Conservation (phyloP, 30 jellyfish, hydroid and myxozoan genomes). For the Turritopsis dohrnii region DNA sequence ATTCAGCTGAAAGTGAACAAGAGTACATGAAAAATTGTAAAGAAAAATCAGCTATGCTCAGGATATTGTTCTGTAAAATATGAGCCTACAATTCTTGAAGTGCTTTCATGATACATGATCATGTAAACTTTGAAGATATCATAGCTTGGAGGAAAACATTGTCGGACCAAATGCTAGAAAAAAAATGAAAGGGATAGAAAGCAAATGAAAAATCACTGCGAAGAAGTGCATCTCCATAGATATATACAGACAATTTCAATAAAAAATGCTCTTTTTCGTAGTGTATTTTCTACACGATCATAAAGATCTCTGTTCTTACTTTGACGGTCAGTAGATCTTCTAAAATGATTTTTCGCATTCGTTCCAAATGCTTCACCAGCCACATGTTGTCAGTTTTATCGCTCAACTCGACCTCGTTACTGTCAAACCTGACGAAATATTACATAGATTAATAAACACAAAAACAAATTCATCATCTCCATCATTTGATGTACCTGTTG, state of each 20-base stretch:
- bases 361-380: constrained; percentile 92
- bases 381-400: constrained; percentile 81
- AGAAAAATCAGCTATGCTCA: not conserved
- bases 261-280: too few relatives aligned
- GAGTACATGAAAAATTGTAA: not conserved
- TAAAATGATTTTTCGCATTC: constrained; percentile 81
- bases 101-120: constrained; percentile 62
- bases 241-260: too few relatives aligned
- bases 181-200: not conserved
- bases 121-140: constrained; percentile 53
- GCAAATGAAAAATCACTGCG: not conserved
- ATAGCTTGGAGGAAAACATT: constrained; percentile 83
- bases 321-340: constrained; percentile 83
- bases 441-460: not conserved
- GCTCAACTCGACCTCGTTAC: constrained; percentile 80
- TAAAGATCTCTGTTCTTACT: constrained; percentile 22
- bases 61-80: not conserved
- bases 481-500: constrained; percentile 54
- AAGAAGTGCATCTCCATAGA: too few relatives aligned
- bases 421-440: constrained; percentile 52
- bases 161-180: constrained; percentile 72
- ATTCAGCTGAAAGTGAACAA: constrained; percentile 43
- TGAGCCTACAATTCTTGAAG: constrained; percentile 70
- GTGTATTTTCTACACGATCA: too few relatives aligned
- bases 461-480: not conserved